phyloP scores from a whole-genome alignment of 1,140 invertebrate species.

The Eciton burchellii region DNA sequence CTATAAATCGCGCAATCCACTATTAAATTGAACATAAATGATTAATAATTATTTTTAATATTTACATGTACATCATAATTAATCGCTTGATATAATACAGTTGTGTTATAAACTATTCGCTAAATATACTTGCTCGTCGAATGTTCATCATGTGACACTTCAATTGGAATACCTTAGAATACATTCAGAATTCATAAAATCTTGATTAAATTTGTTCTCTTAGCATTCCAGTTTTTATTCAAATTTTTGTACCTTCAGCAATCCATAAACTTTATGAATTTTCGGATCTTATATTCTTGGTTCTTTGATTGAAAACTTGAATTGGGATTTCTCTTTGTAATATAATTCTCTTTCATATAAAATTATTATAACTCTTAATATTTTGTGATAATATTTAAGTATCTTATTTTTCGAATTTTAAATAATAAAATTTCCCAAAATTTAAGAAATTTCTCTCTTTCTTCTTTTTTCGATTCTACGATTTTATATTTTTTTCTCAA shows the following conservation, averaged over 20 bases:
- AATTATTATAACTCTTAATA: background rate
- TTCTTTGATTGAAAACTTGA: background rate
- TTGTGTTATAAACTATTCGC: slow-evolving; percentile 43
- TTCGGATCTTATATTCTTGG: background rate
- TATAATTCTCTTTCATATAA: background rate
- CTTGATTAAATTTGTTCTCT: background rate
- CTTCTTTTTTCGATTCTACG: background rate
- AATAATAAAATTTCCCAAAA: too few relatives aligned
- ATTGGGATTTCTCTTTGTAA: background rate
- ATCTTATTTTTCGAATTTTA: slow-evolving; percentile 16
- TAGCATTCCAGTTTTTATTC: background rate
- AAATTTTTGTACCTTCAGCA: background rate
- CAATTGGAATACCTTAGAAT: background rate
- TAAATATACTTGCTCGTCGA: slow-evolving; percentile 42
- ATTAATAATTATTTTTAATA: slow-evolving; percentile 69
- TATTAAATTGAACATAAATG: slow-evolving; percentile 67
- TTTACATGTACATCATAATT: slow-evolving; percentile 68
- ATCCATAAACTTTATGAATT: background rate
- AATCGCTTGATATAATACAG: slow-evolving; percentile 70
- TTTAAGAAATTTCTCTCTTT: too few relatives aligned
- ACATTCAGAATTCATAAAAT: background rate
- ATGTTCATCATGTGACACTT: too few relatives aligned
- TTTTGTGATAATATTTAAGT: background rate
- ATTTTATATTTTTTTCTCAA: background rate
- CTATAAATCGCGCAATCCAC: slow-evolving; percentile 50